Evolutionary conservation across 2,888 invertebrate species (phyloP).

Genomic region (Drosophila meridiana): DNA sequence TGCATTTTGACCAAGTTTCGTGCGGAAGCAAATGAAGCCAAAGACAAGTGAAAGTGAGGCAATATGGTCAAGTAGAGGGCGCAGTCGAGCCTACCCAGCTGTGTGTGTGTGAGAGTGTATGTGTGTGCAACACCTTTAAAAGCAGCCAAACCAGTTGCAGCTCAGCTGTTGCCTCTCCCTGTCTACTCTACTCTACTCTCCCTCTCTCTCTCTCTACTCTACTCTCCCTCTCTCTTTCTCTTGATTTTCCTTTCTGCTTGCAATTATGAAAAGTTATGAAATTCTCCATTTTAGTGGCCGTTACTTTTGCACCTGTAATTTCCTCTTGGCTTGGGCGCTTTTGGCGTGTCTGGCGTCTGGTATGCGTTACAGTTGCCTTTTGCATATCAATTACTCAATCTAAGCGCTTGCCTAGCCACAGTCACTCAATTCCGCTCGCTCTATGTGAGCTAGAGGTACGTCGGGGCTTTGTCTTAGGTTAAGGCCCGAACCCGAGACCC

Average conservation of each 20-base stretch:
- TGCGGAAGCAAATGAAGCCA: constrained; percentile 72
- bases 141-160: constrained; percentile 54
- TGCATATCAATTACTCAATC: constrained; percentile 73
- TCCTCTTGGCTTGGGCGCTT: constrained; percentile 38
- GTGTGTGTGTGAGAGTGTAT: not conserved
- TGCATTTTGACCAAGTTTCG: constrained; percentile 80
- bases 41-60: constrained; percentile 81
- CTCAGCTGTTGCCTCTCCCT: constrained; percentile 39
- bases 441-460: constrained; percentile 9
- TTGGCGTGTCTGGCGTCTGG: constrained; percentile 8
- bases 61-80: constrained; percentile 61
- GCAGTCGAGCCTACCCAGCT: constrained; percentile 52
- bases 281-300: constrained; percentile 48
- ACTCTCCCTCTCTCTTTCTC: not conserved
- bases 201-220: not conserved
- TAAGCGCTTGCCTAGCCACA: constrained; percentile 22
- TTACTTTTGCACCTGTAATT: constrained; percentile 58
- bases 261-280: constrained; percentile 70
- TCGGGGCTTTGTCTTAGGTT: not conserved
- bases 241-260: constrained; percentile 14
- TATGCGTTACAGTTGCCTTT: constrained; percentile 39
- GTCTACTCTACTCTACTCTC: constrained; percentile 1
- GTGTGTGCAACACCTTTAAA: constrained; percentile 29
- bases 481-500: not conserved
- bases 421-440: constrained; percentile 30